Evolutionary conservation across 2,113 vertebrate genomes (phyloP).

Genomic region (Cercocebus atys): DNA sequence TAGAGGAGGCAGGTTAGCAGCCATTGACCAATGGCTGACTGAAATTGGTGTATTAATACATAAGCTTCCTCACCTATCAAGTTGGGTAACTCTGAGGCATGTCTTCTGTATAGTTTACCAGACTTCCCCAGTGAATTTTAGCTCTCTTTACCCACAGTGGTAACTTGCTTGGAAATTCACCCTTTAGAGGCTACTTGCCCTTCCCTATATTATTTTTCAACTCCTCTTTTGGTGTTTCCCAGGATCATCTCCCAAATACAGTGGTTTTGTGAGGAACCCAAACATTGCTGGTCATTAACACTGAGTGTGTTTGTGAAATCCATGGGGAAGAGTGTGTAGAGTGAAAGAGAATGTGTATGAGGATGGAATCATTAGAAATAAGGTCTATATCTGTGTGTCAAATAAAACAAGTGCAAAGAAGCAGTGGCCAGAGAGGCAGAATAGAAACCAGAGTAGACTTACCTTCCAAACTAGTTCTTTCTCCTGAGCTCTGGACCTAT

Average conservation of each 20-base stretch:
- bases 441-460: background rate
- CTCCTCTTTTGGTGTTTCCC: background rate
- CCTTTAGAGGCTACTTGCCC: background rate
- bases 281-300: background rate
- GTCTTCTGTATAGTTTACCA: background rate
- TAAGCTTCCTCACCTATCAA: background rate
- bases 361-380: background rate
- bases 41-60: background rate
- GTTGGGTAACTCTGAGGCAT: background rate
- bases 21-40: background rate
- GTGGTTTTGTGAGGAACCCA: background rate
- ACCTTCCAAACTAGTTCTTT: background rate
- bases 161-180: background rate
- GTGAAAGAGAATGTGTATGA: background rate
- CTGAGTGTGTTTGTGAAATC: background rate
- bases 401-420: constrained; percentile 5
- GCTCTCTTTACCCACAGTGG: background rate
- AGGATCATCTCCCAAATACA: background rate
- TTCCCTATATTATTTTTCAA: background rate
- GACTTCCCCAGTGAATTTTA: background rate
- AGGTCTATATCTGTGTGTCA: background rate
- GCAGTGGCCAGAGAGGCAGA: background rate
- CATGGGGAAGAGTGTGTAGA: background rate
- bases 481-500: background rate
- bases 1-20: background rate